Evolutionary conservation across 2,888 invertebrate genomes (phyloP), one percentile per base, ranked within the genome.

Genomic region (Neoascia interrupta): DNA sequence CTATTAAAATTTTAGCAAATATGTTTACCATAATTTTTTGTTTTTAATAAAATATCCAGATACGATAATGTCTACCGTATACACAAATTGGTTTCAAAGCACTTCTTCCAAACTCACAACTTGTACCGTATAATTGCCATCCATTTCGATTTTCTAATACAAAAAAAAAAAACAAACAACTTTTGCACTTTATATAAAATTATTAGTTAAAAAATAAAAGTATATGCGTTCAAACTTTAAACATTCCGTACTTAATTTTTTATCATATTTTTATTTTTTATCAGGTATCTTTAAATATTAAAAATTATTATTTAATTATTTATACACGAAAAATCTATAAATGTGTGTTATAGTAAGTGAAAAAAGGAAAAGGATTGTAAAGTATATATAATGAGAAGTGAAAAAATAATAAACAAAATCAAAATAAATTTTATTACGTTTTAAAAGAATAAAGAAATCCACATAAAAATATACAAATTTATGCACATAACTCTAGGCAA

Each of bases 71-170:
- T n/a, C n/a, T n/a, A n/a, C n/a, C n/a, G n/a, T n/a, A 45, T 58
- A 73, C 56, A 66, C 41, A 34, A 73, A 73, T 66, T 73, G 73
- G 73, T 73, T 73, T 73, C 73, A 73, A 58, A 66, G 41, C 73
- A 73, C 66, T 66, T 73, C 72, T 73, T 73, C 73, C 66, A 51
- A 73, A 64, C 26, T 26, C 15, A 49, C 56, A 47, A 72, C 41
- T 64, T 73, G 43, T 72, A 73, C 64, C 58, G 66, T 45, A n/a
- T n/a, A 21, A 49, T 73, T 66, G 47, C 56, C 72, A 72, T 68
- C 49, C 41, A 49, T 49, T 34, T 68, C 34, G 41, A 68, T 41
- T 58, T 58, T 64, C 61, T 61, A 54, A 31, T 39, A 34, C 43
- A 34, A 39, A 39, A 18, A 28, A 11, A n/a, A n/a, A n/a, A n/a